Evolutionary conservation across 2,888 invertebrate species (phyloP).

Genomic region (Apomyelois bistriatella): DNA sequence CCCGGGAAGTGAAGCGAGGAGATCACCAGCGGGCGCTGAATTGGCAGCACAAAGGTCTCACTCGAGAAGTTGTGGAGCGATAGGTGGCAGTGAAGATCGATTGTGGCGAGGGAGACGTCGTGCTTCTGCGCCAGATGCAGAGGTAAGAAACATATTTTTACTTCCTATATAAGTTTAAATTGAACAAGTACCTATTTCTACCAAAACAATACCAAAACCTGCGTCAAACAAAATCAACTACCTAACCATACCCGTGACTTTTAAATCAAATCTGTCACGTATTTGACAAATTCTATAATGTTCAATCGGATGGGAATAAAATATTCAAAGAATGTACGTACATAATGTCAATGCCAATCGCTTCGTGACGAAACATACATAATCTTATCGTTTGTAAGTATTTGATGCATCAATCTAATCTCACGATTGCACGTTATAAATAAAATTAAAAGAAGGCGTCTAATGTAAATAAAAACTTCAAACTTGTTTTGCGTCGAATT

Average conservation of each 20-base stretch:
- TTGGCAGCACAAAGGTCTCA: conserved; percentile 89
- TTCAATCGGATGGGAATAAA: not conserved
- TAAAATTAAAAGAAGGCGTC: not conserved
- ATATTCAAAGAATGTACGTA: conserved; percentile 3
- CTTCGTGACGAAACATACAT: conserved; percentile 5
- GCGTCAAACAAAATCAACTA: not conserved
- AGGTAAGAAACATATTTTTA: conserved; percentile 48
- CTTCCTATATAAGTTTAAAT: no score
- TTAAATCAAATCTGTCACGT: not conserved
- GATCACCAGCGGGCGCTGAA: conserved; percentile 91
- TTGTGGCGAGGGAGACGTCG: conserved; percentile 69
- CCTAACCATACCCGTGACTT: not conserved
- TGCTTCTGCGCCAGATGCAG: conserved; percentile 72
- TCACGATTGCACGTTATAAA: not conserved
- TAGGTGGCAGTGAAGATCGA: conserved; percentile 84
- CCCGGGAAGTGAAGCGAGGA: conserved; percentile 87
- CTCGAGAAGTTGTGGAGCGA: conserved; percentile 91
- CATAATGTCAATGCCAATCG: conserved; percentile 9
- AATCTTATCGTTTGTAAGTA: conserved; percentile 4
- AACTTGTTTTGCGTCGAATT: not conserved
- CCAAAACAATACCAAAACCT: not conserved
- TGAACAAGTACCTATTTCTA: no score
- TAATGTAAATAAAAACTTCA: not conserved
- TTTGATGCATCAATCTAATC: conserved; percentile 5
- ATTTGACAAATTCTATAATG: not conserved